phyloP scores from a whole-genome alignment of 1,140 invertebrate genomes.

The Zaprionus africanus region DNA sequence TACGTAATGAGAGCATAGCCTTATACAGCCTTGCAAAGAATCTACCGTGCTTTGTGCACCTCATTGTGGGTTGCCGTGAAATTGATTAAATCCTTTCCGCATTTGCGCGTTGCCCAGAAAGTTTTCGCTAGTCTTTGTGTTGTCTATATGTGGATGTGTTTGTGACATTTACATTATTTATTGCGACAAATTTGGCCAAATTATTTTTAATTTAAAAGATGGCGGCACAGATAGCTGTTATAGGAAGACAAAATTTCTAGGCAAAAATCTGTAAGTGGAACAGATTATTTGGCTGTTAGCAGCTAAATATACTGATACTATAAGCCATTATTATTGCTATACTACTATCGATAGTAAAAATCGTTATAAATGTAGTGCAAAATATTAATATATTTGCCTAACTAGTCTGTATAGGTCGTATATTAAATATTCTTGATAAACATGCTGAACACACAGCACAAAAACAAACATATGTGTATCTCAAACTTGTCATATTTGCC shows the following conservation, averaged over 20 bases:
- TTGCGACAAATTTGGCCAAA: slow-evolving; percentile 71
- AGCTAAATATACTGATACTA: no score
- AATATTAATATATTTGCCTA: no score
- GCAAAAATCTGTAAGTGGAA: no score
- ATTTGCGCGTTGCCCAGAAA: slow-evolving; percentile 58
- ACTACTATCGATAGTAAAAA: background rate
- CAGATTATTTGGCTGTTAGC: no score
- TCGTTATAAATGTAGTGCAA: no score
- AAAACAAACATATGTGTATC: background rate
- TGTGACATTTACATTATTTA: slow-evolving; percentile 65
- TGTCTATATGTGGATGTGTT: background rate
- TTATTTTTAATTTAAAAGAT: slow-evolving; percentile 77
- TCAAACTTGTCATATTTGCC: slow-evolving; percentile 4
- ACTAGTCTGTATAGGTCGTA: background rate
- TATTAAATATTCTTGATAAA: slow-evolving; percentile 34
- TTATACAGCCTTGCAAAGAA: no score
- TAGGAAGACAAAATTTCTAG: no score
- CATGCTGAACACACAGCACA: slow-evolving; percentile 20
- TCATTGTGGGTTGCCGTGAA: slow-evolving; percentile 53
- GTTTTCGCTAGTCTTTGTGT: background rate
- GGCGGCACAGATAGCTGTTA: no score
- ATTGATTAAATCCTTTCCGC: slow-evolving; percentile 79
- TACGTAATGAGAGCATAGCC: no score
- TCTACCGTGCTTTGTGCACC: background rate
- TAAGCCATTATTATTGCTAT: background rate